Percentiles rank a stretch among this genome's conserved stretches.
Evolutionary conservation across 2,888 invertebrate species (phyloP).

Genomic region (Chymomyza procnemis): DNA sequence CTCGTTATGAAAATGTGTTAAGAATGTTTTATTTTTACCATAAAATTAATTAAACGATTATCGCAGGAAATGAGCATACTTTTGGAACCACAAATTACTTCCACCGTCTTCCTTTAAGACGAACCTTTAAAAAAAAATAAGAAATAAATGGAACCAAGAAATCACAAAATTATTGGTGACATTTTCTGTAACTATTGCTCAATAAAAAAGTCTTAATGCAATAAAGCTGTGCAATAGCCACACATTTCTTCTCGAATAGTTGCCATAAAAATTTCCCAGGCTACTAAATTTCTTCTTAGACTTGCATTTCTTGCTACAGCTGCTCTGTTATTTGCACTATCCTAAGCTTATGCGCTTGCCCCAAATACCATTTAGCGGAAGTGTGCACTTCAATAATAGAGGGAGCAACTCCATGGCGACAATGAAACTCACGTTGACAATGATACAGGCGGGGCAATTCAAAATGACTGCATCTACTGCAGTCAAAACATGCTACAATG

Average conservation of each 20-base stretch:
- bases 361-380: conserved; percentile 69
- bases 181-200: too few relatives aligned
- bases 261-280: conserved; percentile 53
- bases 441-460: conserved; percentile 25
- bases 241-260: conserved; percentile 29
- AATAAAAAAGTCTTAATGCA: conserved; percentile 24
- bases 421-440: conserved; percentile 45
- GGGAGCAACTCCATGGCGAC: conserved; percentile 36
- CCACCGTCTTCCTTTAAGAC: too few relatives aligned
- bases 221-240: neutral
- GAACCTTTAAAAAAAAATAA: neutral
- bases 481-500: conserved; percentile 28
- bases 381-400: conserved; percentile 64
- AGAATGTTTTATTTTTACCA: too few relatives aligned
- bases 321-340: conserved; percentile 16
- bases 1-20: too few relatives aligned
- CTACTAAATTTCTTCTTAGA: conserved; percentile 41
- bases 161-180: too few relatives aligned
- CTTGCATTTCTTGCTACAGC: neutral
- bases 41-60: too few relatives aligned
- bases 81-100: too few relatives aligned
- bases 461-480: conserved; percentile 39
- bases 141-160: neutral
- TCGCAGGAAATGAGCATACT: too few relatives aligned
- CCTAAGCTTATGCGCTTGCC: conserved; percentile 60